These are phyloP conservation scores for Saguinus midas DNA, from an alignment of 2,113 vertebrate genomes.

Conservation along the genomic window DNA sequence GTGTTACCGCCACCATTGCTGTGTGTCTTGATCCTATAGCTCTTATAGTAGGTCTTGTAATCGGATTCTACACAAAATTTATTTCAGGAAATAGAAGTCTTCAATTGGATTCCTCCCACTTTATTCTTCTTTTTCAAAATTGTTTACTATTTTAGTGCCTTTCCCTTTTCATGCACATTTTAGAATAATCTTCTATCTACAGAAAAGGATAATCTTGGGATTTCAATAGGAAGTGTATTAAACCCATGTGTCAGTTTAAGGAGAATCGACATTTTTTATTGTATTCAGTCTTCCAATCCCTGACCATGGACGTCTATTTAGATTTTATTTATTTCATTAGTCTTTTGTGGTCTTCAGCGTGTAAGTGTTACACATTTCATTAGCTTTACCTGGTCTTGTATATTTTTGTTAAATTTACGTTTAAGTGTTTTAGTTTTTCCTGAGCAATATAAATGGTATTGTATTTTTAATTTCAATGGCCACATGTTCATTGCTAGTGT, in stretches of 20 bases:
- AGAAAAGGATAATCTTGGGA: neutral
- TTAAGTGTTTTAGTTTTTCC: neutral
- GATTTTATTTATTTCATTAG: neutral
- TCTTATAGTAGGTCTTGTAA: neutral
- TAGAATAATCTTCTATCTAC: neutral
- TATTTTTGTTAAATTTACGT: neutral
- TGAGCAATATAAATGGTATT: neutral
- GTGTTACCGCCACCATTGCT: neutral
- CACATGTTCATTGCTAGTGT: neutral
- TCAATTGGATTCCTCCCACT: neutral
- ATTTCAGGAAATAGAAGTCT: neutral
- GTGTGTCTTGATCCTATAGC: neutral
- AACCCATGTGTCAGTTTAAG: neutral
- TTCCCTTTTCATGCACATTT: neutral
- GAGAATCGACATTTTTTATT: neutral
- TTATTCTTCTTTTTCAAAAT: neutral
- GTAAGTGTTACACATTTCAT: neutral
- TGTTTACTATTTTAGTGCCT: neutral
- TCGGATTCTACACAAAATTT: neutral
- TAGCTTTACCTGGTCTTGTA: neutral
- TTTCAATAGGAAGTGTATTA: neutral
- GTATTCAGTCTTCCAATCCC: neutral
- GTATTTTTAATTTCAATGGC: neutral
- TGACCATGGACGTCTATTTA: neutral
- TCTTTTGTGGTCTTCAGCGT: neutral